Evolutionary conservation across 2,888 invertebrate genomes (phyloP), one percentile per base, ranked within the genome.

Genomic region (Pterostichus madidus): DNA sequence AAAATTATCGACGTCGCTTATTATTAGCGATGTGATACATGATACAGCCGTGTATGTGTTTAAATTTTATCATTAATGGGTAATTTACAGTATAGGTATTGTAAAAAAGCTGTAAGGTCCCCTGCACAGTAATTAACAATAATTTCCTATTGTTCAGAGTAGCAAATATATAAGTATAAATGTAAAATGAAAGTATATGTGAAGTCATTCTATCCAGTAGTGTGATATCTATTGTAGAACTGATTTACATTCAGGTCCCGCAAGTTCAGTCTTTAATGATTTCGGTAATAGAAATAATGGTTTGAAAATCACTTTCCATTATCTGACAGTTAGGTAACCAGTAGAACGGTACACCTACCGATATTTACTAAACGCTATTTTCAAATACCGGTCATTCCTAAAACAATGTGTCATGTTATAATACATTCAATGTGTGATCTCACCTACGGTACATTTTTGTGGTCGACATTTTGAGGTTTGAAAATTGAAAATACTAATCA

Each of bases 271-370:
- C 53, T 75, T 32, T 61, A 78, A 78, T 78, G 61, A 61, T 17
- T 44, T 52, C 6, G 61, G 78, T 78, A 78, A 78, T 61, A 78
- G 78, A 78, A 78, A 78, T 78, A 78, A 56, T 77, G 56, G 77
- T 39, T 44, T 35, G 32, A 39, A 32, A 77, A 78, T 78, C 78
- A 78, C 61, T 78, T 78, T 78, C 78, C 61, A 78, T 78, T 61
- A 49, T 1, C 52, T 32, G 76, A 31, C 76, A 73, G 17, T 31
- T 46, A 46, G 13, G 49, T 13, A n/a, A 49, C 11, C n/a, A 49
- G 49, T 5, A 49, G 13, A 49, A n/a, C 49, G 49, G 49, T 8
- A 15, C 13, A 53, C 49, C 10, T 49, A 5, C 11, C 10, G 8
- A 0, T 39, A 3, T 8, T 15, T 6, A 53, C 53, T 31, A 59